Evolutionary conservation across 2,888 invertebrate species (phyloP).

Genomic region (Gastrophysa polygoni): DNA sequence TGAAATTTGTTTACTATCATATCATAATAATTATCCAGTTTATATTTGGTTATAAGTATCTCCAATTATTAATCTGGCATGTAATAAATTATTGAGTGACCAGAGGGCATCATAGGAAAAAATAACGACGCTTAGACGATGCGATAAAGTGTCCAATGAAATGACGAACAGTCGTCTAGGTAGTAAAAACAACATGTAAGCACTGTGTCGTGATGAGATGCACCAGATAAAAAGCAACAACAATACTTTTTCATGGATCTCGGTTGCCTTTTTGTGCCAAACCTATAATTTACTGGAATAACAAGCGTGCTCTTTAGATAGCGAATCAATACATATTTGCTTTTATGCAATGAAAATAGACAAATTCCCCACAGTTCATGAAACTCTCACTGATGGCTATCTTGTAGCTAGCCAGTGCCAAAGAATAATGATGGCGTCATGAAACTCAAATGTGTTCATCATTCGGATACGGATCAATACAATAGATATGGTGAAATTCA

Average conservation of each 20-base stretch:
- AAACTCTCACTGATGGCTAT: slow-evolving; percentile 26
- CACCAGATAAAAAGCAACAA: slow-evolving; percentile 24
- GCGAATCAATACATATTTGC: slow-evolving; percentile 22
- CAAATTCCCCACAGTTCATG: slow-evolving; percentile 25
- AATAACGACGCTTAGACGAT: background rate
- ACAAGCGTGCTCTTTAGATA: slow-evolving; percentile 28
- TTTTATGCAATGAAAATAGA: slow-evolving; percentile 27
- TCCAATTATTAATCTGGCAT: background rate
- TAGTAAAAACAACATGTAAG: background rate
- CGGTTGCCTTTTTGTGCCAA: slow-evolving; percentile 23
- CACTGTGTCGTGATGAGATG: slow-evolving; percentile 26
- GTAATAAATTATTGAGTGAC: background rate
- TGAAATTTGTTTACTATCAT: too few species aligned
- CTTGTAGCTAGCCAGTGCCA: background rate
- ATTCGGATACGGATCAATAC: background rate
- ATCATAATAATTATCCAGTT: too few species aligned
- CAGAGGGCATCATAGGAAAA: background rate
- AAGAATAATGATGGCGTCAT: background rate
- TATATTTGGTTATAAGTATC: too few species aligned
- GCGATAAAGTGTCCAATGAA: background rate
- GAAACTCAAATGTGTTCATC: background rate
- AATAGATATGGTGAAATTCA: background rate
- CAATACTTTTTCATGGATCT: slow-evolving; percentile 1
- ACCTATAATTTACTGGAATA: slow-evolving; percentile 41
- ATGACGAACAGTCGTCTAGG: background rate